Conservation (phyloP, 1,140 invertebrate species). For the Rhysida immarginata region DNA sequence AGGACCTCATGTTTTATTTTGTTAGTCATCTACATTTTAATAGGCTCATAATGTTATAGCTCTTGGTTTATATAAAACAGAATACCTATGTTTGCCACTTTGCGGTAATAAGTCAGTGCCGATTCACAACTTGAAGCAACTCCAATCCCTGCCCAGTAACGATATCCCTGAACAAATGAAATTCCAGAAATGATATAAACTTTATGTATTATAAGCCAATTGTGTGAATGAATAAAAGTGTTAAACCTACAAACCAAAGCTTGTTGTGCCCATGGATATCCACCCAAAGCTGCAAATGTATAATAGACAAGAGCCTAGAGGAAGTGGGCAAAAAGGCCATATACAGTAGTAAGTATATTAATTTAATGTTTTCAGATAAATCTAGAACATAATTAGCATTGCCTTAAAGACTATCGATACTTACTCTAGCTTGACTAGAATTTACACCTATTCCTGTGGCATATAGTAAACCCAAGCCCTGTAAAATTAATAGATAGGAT, state of each 20-base stretch:
- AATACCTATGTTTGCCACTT: slow-evolving; percentile 73
- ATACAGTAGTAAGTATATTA: background rate
- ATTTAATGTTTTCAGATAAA: background rate
- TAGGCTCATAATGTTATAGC: too few relatives aligned
- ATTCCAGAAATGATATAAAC: background rate
- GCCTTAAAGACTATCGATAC: background rate
- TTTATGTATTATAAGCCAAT: slow-evolving; percentile 5
- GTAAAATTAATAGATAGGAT: slow-evolving; percentile 20
- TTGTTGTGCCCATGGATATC: slow-evolving; percentile 86
- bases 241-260: slow-evolving; percentile 55
- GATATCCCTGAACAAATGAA: slow-evolving; percentile 31
- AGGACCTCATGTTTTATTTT: too few relatives aligned
- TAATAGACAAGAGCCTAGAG: slow-evolving; percentile 69
- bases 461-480: slow-evolving; percentile 80
- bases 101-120: slow-evolving; percentile 66
- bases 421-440: slow-evolving; percentile 60
- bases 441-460: slow-evolving; percentile 66
- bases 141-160: slow-evolving; percentile 75
- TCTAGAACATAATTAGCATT: background rate
- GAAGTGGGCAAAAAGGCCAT: slow-evolving; percentile 1
- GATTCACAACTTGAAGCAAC: slow-evolving; percentile 75
- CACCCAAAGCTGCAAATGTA: slow-evolving; percentile 73
- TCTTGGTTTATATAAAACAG: too few relatives aligned
- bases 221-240: slow-evolving; percentile 24
- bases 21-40: too few relatives aligned